phyloP scores from a whole-genome alignment of 2,888 invertebrate genomes.

The Toxonevra muliebris region DNA sequence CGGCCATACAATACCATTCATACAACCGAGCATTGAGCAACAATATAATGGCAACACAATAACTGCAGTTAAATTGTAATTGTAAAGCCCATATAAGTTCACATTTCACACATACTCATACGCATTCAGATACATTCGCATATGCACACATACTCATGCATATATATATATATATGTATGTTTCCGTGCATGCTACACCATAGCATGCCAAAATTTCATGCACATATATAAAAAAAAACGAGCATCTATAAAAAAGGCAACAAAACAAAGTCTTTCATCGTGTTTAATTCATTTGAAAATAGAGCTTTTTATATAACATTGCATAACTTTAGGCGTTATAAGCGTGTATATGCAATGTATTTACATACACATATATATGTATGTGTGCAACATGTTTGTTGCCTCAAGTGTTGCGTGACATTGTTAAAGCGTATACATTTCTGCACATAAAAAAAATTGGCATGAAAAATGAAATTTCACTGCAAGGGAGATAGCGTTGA shows the following conservation, averaged over 20 bases:
- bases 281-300: too few relatives aligned
- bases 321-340: conserved; percentile 5
- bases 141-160: background rate
- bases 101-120: background rate
- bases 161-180: background rate
- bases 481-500: background rate
- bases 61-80: too few relatives aligned
- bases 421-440: background rate
- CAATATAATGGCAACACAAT: too few relatives aligned
- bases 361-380: background rate
- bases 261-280: too few relatives aligned
- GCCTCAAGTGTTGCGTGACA: too few relatives aligned
- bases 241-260: background rate
- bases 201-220: background rate
- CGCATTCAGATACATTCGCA: background rate
- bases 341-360: conserved; percentile 8
- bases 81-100: background rate
- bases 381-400: too few relatives aligned
- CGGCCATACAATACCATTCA: too few relatives aligned
- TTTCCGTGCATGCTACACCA: background rate
- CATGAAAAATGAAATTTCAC: conserved; percentile 15
- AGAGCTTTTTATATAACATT: background rate
- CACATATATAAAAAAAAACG: background rate
- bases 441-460: conserved; percentile 10
- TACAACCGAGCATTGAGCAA: too few relatives aligned